Evolutionary conservation across 2,113 vertebrate genomes (phyloP).

Genomic region (cat (Felis catus)): DNA sequence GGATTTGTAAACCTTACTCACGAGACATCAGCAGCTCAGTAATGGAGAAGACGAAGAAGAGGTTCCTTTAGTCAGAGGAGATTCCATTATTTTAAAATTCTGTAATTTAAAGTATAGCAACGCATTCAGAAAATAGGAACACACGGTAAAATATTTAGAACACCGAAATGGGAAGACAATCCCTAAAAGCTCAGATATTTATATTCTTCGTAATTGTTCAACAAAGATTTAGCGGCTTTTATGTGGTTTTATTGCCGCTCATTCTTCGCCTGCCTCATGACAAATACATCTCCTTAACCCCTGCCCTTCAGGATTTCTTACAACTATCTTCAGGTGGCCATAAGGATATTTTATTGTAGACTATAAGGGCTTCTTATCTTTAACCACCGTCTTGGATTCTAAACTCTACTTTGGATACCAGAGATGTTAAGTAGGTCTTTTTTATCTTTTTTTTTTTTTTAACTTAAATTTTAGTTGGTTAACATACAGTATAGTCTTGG

Average conservation of each 20-base stretch:
- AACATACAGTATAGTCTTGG: too few species aligned
- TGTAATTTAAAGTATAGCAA: neutral
- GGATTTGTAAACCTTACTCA: slow-evolving; percentile 35
- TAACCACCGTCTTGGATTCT: neutral
- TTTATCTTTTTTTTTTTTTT: too few species aligned
- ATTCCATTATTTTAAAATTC: neutral
- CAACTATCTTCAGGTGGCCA: neutral
- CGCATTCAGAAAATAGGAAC: slow-evolving; percentile 20
- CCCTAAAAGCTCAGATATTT: neutral
- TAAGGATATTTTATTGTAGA: neutral
- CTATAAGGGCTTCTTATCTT: neutral
- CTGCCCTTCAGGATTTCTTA: neutral
- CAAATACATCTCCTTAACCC: neutral
- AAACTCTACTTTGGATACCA: neutral
- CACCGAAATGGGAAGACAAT: neutral
- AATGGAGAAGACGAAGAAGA: neutral
- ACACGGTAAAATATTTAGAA: neutral
- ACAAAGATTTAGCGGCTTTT: neutral
- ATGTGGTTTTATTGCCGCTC: neutral
- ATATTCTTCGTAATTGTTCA: neutral
- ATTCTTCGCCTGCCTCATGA: neutral
- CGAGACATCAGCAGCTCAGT: neutral
- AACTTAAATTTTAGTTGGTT: too few species aligned
- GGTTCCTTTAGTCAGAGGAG: neutral
- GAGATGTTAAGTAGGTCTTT: neutral